phyloP scores from a whole-genome alignment of 2,113 vertebrate species.

The Hystrix brachyura region DNA sequence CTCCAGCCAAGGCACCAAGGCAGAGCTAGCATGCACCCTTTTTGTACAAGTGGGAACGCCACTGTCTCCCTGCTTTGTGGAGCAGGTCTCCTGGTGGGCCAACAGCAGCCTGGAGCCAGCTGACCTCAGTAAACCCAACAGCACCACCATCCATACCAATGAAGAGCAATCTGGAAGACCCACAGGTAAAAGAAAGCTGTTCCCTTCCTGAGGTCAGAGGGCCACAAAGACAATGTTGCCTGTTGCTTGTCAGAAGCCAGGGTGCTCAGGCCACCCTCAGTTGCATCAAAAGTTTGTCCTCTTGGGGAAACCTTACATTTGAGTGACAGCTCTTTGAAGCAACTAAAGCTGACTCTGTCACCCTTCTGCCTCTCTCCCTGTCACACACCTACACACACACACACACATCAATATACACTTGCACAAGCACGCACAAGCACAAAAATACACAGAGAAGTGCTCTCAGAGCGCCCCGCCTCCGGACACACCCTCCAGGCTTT shows the following conservation, averaged over 20 bases:
- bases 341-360: not conserved
- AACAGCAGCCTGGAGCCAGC: slow-evolving; percentile 90
- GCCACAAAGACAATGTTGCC: not conserved
- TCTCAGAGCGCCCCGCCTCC: not conserved
- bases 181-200: slow-evolving; percentile 76
- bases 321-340: not conserved
- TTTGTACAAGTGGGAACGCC: slow-evolving; percentile 86
- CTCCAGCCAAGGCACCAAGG: slow-evolving; percentile 82
- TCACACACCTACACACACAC: no score
- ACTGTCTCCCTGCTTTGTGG: slow-evolving; percentile 88
- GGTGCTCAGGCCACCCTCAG: not conserved
- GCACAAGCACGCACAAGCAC: not conserved
- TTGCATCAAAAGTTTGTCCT: not conserved
- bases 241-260: not conserved
- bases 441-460: not conserved
- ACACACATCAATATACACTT: not conserved
- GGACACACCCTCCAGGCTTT: not conserved
- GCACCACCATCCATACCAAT: slow-evolving; percentile 74
- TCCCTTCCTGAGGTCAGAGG: accelerated
- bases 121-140: slow-evolving; percentile 87
- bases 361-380: not conserved
- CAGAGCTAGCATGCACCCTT: slow-evolving; percentile 91
- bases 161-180: slow-evolving; percentile 71
- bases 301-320: not conserved
- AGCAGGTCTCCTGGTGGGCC: slow-evolving; percentile 87